phyloP scores from a whole-genome alignment of 2,888 invertebrate genomes.

The Hyalella azteca region DNA sequence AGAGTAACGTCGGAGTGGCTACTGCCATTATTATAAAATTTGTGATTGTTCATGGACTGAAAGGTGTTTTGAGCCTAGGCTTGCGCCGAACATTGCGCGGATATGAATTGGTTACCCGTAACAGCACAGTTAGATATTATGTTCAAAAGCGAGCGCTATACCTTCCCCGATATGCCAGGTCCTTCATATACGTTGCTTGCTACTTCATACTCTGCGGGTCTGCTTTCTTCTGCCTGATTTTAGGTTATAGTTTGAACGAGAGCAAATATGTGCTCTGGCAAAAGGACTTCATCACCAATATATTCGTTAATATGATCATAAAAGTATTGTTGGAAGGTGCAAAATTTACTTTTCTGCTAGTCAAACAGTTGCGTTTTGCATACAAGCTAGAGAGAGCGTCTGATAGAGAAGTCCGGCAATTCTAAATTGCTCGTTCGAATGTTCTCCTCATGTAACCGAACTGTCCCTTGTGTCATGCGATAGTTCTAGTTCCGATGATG shows the following conservation, averaged over 20 bases:
- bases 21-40: conserved; percentile 6
- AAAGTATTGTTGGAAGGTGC: not conserved
- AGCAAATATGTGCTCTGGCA: conserved; percentile 14
- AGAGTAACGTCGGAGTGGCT: not conserved
- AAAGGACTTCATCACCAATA: conserved; percentile 26
- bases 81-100: not conserved
- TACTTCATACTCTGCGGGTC: conserved; percentile 16
- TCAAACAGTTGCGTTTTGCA: not conserved
- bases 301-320: conserved; percentile 31
- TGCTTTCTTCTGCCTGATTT: conserved; percentile 8
- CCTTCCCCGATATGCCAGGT: not conserved
- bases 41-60: conserved; percentile 20
- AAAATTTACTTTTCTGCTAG: not conserved
- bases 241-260: conserved; percentile 14
- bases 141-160: not conserved
- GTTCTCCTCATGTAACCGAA: not conserved
- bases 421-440: not conserved
- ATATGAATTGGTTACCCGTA: not conserved
- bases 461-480: conserved; percentile 15
- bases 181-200: not conserved
- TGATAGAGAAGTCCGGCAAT: not conserved
- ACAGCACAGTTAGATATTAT: not conserved
- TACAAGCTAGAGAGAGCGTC: not conserved
- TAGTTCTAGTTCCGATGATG: conserved; percentile 22
- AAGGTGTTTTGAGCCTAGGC: not conserved